These are phyloP conservation scores for Potorous gilbertii DNA, from an alignment of 2,797 vertebrate species.

Conservation along the genomic window DNA sequence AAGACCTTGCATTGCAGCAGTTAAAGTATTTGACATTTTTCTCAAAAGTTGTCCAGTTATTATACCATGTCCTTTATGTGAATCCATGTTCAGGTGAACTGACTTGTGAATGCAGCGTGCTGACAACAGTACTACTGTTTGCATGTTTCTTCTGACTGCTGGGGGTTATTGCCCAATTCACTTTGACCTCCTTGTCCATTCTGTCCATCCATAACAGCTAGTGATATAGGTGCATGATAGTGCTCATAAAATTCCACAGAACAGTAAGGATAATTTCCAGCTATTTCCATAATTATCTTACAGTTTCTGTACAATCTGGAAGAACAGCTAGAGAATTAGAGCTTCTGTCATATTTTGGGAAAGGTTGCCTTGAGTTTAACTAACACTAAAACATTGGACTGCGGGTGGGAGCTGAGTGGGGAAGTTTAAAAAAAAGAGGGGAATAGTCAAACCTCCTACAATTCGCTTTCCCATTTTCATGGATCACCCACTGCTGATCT, in stretches of 20 bases:
- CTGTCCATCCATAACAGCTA: slow-evolving; percentile 98
- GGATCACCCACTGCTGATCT: background rate
- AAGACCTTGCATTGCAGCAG: slow-evolving; percentile 85
- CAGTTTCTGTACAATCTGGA: slow-evolving; percentile 98
- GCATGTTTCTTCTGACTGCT: slow-evolving; percentile 99
- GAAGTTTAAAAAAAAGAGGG: background rate
- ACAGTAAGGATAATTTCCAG: slow-evolving; percentile 97
- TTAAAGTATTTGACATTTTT: slow-evolving; percentile 81
- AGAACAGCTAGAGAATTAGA: slow-evolving; percentile 95
- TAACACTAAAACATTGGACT: background rate
- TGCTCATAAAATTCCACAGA: slow-evolving; percentile 99
- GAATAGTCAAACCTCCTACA: too few species aligned
- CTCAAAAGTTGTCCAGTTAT: slow-evolving; percentile 82
- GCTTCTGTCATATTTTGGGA: slow-evolving; percentile 95
- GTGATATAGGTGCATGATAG: slow-evolving; percentile 95
- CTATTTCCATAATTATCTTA: slow-evolving; percentile 97
- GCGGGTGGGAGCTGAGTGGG: background rate
- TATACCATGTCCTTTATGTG: slow-evolving; percentile 75
- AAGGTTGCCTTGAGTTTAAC: too few species aligned
- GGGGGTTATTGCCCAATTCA: slow-evolving; percentile 99
- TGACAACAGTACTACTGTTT: slow-evolving; percentile 92
- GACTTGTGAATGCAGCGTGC: slow-evolving; percentile 83
- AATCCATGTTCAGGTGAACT: slow-evolving; percentile 80
- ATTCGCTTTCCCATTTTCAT: background rate
- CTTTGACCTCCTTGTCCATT: slow-evolving; percentile 99